A percentile compares a stretch with the other conserved stretches of the same genome.
These are phyloP conservation scores for Amaurobius ferox DNA, from an alignment of 2,888 invertebrate species.

Conservation along the genomic window DNA sequence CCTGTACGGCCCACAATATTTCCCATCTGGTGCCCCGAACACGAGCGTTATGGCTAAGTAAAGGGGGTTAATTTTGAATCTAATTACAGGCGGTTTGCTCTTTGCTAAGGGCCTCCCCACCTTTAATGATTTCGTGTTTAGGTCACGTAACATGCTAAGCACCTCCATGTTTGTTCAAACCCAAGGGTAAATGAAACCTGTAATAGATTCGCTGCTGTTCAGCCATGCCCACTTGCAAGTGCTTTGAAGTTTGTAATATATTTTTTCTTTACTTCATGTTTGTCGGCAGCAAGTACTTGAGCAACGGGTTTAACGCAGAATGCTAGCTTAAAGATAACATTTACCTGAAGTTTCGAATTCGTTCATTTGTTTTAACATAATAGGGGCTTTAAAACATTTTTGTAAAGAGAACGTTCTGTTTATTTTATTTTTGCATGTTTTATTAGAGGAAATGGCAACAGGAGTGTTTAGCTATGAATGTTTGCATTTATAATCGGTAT, in stretches of 20 bases:
- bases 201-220: not conserved
- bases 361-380: too few relatives aligned
- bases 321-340: too few relatives aligned
- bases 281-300: too few relatives aligned
- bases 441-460: too few relatives aligned
- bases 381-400: too few relatives aligned
- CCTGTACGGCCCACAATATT: constrained; percentile 49
- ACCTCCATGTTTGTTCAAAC: constrained; percentile 40
- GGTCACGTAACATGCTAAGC: constrained; percentile 68
- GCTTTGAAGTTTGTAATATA: not conserved
- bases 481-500: too few relatives aligned
- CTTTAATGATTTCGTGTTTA: constrained; percentile 68
- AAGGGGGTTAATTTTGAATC: constrained; percentile 71
- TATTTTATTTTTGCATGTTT: too few relatives aligned
- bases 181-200: not conserved
- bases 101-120: constrained; percentile 17
- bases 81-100: constrained; percentile 54
- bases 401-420: too few relatives aligned
- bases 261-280: not conserved
- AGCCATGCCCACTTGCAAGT: not conserved
- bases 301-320: too few relatives aligned
- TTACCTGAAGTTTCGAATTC: too few relatives aligned
- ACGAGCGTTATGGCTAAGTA: constrained; percentile 57
- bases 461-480: too few relatives aligned
- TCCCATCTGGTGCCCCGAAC: constrained; percentile 50